phyloP scores from a whole-genome alignment of 2,113 vertebrate species.

The Lates calcarifer region DNA sequence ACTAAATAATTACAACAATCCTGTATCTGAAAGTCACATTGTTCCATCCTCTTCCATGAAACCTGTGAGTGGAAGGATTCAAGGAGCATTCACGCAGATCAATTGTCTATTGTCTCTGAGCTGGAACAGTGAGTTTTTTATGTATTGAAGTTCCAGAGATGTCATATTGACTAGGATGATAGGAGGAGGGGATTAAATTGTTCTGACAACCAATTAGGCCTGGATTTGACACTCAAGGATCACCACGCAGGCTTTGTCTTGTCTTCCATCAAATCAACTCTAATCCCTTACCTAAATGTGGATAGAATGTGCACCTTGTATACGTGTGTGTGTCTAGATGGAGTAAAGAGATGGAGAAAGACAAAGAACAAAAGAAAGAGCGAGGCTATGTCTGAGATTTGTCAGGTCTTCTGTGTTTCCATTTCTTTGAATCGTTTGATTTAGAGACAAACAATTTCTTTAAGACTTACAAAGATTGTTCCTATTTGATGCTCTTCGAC shows the following conservation, averaged over 20 bases:
- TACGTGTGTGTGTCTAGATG: neutral
- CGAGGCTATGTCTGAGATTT: slow-evolving; percentile 9
- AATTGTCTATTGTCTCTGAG: slow-evolving; percentile 36
- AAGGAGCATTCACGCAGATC: slow-evolving; percentile 43
- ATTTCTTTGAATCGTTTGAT: slow-evolving; percentile 17
- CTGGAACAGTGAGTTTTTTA: slow-evolving; percentile 21
- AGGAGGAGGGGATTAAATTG: slow-evolving; percentile 67
- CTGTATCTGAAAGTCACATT: neutral
- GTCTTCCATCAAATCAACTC: slow-evolving; percentile 67
- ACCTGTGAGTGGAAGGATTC: slow-evolving; percentile 4
- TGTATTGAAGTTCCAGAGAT: slow-evolving; percentile 56
- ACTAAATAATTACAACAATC: slow-evolving; percentile 26
- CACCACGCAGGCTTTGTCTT: slow-evolving; percentile 52
- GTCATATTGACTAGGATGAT: slow-evolving; percentile 53
- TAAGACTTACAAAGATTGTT: slow-evolving; percentile 6
- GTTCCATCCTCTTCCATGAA: neutral
- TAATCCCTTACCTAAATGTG: slow-evolving; percentile 69
- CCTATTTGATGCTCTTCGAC: slow-evolving; percentile 13
- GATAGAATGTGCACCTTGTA: slow-evolving; percentile 27
- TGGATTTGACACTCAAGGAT: slow-evolving; percentile 66
- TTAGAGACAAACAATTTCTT: slow-evolving; percentile 34
- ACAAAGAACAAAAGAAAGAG: slow-evolving; percentile 22
- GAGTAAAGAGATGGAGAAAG: slow-evolving; percentile 7
- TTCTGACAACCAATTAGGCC: slow-evolving; percentile 79
- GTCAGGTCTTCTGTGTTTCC: slow-evolving; percentile 5